Evolutionary conservation across 2,113 vertebrate species (phyloP), one percentile per base, ranked within the genome.

Genomic region (Melospiza georgiana): DNA sequence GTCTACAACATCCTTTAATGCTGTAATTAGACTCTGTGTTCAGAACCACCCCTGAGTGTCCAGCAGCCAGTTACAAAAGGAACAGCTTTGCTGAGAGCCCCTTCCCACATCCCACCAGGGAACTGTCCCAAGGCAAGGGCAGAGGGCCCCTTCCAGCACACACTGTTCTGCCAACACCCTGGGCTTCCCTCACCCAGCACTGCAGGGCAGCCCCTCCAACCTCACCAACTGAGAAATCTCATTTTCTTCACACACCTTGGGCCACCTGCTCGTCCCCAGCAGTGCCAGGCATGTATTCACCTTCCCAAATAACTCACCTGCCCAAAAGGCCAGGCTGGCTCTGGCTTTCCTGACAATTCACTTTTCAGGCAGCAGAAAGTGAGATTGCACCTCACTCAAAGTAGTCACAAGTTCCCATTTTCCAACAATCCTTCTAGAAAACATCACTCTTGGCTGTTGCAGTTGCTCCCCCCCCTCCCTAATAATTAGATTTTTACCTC

Each of bases 401-500:
- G 82, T 37, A 88, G 82, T 49, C 65, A 0, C 3, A 90, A 74
- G 41, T 81, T 55, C 61, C 33, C 58, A n/a, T 74, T 67, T 90
- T 17, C 65, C 79, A 95, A 33, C 65, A 78, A 57, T 41, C 48
- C 61, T 88, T 59, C 63, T 27, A 61, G 66, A 93, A 95, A 84
- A 37, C 69, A 75, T 22, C 1, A 0, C 91, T 77, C 93, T 52
- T 79, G 2, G 72, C 59, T 67, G 82, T 3, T 72, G 62, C 22
- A 31, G 75, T 57, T 59, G 66, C 46, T 54, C 37, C 75, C 65
- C 51, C 33, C 10, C 63, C 46, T 65, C 28, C 84, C 20, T 41
- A 92, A 25, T 83, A 90, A 93, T 68, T 93, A 68, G 16, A 27
- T 88, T 96, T 95, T 84, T 81, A 77, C 80, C 72, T 94, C 83